Evolutionary conservation across 2,888 invertebrate species (phyloP), one percentile per base, ranked within the genome.

Genomic region (Anarsia innoxiella): DNA sequence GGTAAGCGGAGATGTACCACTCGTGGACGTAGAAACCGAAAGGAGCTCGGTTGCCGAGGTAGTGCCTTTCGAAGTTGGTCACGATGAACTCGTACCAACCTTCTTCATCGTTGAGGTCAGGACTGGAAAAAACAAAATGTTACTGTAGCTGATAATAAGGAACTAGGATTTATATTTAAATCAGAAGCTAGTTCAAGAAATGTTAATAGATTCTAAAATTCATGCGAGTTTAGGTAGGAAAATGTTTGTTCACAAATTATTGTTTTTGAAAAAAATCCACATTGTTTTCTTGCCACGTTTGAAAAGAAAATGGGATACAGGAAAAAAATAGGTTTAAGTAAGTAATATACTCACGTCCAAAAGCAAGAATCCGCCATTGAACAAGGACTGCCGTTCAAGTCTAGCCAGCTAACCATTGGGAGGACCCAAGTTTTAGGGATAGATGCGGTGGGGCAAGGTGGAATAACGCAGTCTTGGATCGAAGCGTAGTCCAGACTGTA

Each of bases 11-110:
- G 1, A 83, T 37, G 50, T 90, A 89, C 89, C 90, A 90, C 2
- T 90, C 88, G 56, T 91, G 91, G 31, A 90, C 65, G 58, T 86
- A 90, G 51, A 91, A 83, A 1, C 90, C 90, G 54, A 90, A 90
- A 0, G 91, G 92, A 3, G 92, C 88, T 1, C 88, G 78, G 59
- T 88, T 91, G 3, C 85, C 80, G 1, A 78, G 48, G 60, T 92
- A 92, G 48, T 90, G 89, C 1, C 86, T 77, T 30, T 87, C 69
- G 51, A 93, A 92, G 66, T 92, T 91, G 1, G 59, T 57, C 33
- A 86, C 62, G 51, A 92, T 87, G 67, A 90, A 90, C 1, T 84
- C 46, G 39, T 80, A 77, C 43, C 90, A 71, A 0, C 65, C 84
- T 0, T 87, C 71, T 11, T 79, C 77, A 16, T 87, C 77, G 1